Evolutionary conservation across 2,888 invertebrate genomes (phyloP), one percentile per base, ranked within the genome.

Genomic region (Ectobius pallidus): DNA sequence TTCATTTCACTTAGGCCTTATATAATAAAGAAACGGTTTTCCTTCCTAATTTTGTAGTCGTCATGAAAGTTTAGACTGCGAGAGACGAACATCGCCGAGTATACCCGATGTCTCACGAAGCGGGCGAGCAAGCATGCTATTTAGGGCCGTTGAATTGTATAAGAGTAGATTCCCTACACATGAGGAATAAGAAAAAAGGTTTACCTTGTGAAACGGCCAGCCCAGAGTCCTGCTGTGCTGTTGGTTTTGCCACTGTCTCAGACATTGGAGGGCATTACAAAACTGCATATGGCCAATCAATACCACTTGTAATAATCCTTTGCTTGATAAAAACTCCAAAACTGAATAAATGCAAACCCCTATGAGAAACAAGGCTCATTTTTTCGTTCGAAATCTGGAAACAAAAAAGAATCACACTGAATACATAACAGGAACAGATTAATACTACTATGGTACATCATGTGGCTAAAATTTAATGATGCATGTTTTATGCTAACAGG

Each of bases 221-320:
- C 55, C 71, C 74, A 46, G 74, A 74, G 73, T 75, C 76, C 55
- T 76, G 74, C 65, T 72, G 72, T 71, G 78, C 63, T 58, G 74
- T 74, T 70, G 73, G 49, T 75, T 76, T 78, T 34, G 73, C 74
- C 67, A 72, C 73, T 52, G 75, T 62, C 62, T 77, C 78, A 78
- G 78, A 77, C 78, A 78, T 78, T 75, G 74, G 74, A 65, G 73
- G 69, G 75, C 77, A 76, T 76, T 75, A 77, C 75, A 76, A 76
- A 75, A 75, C 49, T 58, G 65, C 74, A 71, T 69, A 68, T 46
- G 39, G 61, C 72, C 70, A 65, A 55, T 58, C 68, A 72, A 75
- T 49, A 63, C 70, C 70, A 70, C 42, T 62, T 62, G 44, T 46
- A 68, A 46, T 34, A 55, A 42, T 20, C 20, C 9, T 68, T 25